A percentile compares a stretch with the other conserved stretches of the same genome.
phyloP scores from a whole-genome alignment of 2,113 vertebrate species.

The Elachura formosa region DNA sequence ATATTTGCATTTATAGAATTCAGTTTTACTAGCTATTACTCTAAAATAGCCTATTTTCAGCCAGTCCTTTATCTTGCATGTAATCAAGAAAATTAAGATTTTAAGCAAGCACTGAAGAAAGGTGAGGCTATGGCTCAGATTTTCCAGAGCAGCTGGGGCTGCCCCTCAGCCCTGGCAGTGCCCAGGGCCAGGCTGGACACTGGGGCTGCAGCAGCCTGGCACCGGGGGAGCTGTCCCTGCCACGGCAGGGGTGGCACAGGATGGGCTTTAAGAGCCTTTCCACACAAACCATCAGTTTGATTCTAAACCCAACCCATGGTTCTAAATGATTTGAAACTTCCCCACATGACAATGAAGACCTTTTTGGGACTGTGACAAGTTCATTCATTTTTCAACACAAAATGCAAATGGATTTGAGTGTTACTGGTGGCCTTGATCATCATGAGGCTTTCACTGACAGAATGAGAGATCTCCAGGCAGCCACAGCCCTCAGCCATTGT shows the following conservation, averaged over 20 bases:
- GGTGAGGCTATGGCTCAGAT: not conserved
- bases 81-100: not conserved
- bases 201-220: not conserved
- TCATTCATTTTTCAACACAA: not conserved
- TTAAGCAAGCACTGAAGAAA: not conserved
- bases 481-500: not conserved
- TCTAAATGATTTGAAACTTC: not conserved
- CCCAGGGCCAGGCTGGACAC: fast-evolving
- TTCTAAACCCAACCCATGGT: not conserved
- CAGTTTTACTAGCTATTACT: not conserved
- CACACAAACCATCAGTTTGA: not conserved
- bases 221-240: not conserved
- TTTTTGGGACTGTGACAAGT: not conserved
- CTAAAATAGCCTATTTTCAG: not conserved
- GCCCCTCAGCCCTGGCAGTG: not conserved
- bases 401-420: not conserved
- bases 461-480: not conserved
- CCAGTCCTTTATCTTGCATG: not conserved
- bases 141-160: not conserved
- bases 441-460: not conserved
- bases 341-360: not conserved
- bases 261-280: not conserved
- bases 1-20: not conserved
- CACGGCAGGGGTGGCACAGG: not conserved
- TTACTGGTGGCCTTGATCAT: not conserved